These are phyloP conservation scores for Anadara kagoshimensis DNA, from an alignment of 1,140 invertebrate species.

Conservation along the genomic window DNA sequence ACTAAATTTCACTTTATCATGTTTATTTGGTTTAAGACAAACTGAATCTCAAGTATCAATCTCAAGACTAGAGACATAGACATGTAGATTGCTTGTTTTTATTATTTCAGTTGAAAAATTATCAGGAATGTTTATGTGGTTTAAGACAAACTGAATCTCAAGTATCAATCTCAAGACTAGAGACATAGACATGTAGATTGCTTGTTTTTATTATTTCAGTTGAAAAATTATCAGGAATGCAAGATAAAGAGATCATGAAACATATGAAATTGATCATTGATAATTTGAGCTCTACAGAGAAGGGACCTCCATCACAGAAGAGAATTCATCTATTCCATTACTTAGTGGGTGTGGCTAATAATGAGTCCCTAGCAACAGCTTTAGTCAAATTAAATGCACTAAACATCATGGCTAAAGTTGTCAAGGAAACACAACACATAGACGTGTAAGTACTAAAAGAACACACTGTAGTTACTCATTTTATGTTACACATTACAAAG, in stretches of 20 bases:
- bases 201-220: constrained; percentile 37
- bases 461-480: too few relatives aligned
- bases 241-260: constrained; percentile 66
- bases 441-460: constrained; percentile 65
- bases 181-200: not conserved
- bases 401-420: constrained; percentile 58
- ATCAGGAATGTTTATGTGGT: constrained; percentile 6
- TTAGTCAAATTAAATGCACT: constrained; percentile 55
- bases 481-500: too few relatives aligned
- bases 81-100: not conserved
- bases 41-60: too few relatives aligned
- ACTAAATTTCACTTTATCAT: too few relatives aligned
- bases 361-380: constrained; percentile 50
- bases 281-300: constrained; percentile 58
- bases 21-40: too few relatives aligned
- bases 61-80: too few relatives aligned
- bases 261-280: constrained; percentile 66
- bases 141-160: too few relatives aligned
- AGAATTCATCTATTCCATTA: constrained; percentile 71
- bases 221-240: constrained; percentile 65
- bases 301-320: constrained; percentile 72
- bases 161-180: too few relatives aligned
- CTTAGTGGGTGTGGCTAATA: constrained; percentile 56
- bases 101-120: constrained; percentile 64
- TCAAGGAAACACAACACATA: constrained; percentile 67